Base-by-base conservation (phyloP, 1,140 invertebrate species). In the Magallana gigas region DNA sequence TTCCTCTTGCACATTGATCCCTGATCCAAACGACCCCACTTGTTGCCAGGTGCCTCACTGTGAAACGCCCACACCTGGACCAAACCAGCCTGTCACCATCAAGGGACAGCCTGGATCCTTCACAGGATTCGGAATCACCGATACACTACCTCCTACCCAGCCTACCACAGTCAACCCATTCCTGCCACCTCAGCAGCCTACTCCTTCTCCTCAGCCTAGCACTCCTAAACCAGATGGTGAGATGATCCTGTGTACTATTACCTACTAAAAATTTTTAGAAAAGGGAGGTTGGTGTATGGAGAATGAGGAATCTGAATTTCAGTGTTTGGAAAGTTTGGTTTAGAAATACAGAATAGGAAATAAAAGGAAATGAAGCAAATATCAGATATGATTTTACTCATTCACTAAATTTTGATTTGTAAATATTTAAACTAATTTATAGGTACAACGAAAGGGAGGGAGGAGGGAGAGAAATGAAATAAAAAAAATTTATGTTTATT, bases 41-140 rank as follows among this genome's bases (percentile, higher is more conserved):
- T 87, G 88, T 48, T 88, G 89, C 48, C 81, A 89, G 81, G 23
- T 76, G 59, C 89, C 90, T 12, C 48, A 82, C 9, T 90, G 88
- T 18, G 59, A 81, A 60, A 82, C 85, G n/a, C 81, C 80, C 23
- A 64, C 58, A 11, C 86, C 86, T 71, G 82, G 56, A 11, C 68
- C 68, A n/a, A 81, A 71, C 29, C 57, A 80, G 76, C 57, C 71
- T n/a, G 76, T 86, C 76, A 82, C 82, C 82, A 48, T 71, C 62
- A 86, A 80, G 64, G 86, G 87, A 36, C 80, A 58, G 87, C 89
- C 83, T 60, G 88, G 83, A 80, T 85, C 83, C 82, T 68, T 76
- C 76, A 86, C 81, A 60, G 84, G 83, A 68, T 86, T 36, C 23
- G 59, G 56, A 64, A 62, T 57, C 57, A 84, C 76, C 36, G 84